A percentile compares a stretch with the other conserved stretches of the same genome.
phyloP scores from a whole-genome alignment of 2,113 vertebrate species.

The Burhinus bistriatus region DNA sequence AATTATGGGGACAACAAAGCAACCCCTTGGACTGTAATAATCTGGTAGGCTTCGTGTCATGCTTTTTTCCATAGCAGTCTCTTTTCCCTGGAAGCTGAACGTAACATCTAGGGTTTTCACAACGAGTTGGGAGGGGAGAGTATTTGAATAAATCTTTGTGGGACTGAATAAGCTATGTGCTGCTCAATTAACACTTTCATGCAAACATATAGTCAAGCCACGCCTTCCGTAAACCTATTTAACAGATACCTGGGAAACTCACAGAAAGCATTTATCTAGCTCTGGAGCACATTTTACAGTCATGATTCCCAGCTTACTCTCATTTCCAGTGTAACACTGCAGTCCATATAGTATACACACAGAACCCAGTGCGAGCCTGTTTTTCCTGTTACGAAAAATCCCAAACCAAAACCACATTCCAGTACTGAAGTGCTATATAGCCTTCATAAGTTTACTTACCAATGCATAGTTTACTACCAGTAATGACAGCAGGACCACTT shows the following conservation, averaged over 20 bases:
- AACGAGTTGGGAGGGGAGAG: background rate
- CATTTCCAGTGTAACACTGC: background rate
- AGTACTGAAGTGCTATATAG: background rate
- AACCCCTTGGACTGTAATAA: background rate
- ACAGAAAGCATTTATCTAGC: background rate
- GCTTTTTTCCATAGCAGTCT: background rate
- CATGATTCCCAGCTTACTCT: background rate
- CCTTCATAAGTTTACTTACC: background rate
- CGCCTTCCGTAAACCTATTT: background rate
- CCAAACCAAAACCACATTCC: background rate
- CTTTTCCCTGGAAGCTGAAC: background rate
- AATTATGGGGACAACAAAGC: background rate
- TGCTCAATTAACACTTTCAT: background rate
- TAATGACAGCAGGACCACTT: background rate
- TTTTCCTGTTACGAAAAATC: background rate
- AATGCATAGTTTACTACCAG: background rate
- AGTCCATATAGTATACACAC: background rate
- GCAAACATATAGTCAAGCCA: background rate
- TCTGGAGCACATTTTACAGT: background rate
- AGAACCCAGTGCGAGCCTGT: background rate
- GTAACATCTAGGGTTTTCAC: background rate
- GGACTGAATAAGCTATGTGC: background rate
- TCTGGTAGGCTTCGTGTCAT: background rate
- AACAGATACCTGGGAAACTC: background rate
- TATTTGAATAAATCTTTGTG: background rate